Evolutionary conservation across 1,140 invertebrate genomes (phyloP), one percentile per base, ranked within the genome.

Genomic region (Brachystomella parvula): DNA sequence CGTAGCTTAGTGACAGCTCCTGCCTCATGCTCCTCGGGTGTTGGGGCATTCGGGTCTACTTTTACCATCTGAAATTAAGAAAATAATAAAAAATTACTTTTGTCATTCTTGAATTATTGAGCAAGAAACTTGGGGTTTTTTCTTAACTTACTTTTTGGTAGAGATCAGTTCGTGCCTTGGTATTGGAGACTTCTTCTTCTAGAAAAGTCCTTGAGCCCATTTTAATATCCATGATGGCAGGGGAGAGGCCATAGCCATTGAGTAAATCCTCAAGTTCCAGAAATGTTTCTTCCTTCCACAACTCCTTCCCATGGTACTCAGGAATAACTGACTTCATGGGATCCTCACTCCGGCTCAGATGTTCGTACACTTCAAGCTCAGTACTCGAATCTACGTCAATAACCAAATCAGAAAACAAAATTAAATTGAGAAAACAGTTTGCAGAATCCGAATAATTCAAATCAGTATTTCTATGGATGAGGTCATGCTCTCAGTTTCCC

Each of bases 121-220:
- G 2, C 24, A 30, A 12, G 26, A 3, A 65, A 19, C 9, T n/a
- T 17, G 30, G n/a, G 15, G 12, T 26, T 15, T 6, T n/a, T 59
- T 9, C 19, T 19, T 26, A 49, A 65, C 63, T 62, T 69, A 80
- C 79, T 75, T 94, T 94, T 71, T 89, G 83, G 75, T 92, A 94
- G 0, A 94, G 80, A 78, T 94, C 90, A 1, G 81, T 72, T 59
- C 92, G 81, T 49, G 77, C 77, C 59, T 75, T 77, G 21, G 71
- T 30, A 53, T 71, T 71, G 24, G 60, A 77, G 0, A 96, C 94
- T 83, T 97, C 94, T 0, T 88, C 87, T 78, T 97, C 94, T 3
- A 96, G 81, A 76, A 97, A 98, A 12, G 94, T 97, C 65, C 91
- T 82, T 0, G 87, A 89, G 19, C 92, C 92, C 83, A 95, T 89